phyloP scores from a whole-genome alignment of 1,140 invertebrate species.

The Drosophila ercepeae region DNA sequence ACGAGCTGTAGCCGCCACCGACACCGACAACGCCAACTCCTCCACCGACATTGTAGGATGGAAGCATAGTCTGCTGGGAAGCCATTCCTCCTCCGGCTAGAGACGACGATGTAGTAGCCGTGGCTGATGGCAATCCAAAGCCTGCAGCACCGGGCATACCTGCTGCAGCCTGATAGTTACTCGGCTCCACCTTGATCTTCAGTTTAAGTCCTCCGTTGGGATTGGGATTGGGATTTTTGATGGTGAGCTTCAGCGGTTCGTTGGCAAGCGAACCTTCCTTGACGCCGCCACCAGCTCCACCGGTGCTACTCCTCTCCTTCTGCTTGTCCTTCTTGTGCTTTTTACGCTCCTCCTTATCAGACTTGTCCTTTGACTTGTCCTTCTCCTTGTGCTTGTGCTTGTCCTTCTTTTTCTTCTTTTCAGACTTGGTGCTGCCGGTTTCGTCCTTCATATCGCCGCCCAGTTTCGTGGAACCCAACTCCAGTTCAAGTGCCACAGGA shows the following conservation, averaged over 20 bases:
- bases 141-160: slow-evolving; percentile 37
- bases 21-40: neutral
- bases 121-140: slow-evolving; percentile 23
- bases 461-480: slow-evolving; percentile 45
- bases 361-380: slow-evolving; percentile 86
- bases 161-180: slow-evolving; percentile 49
- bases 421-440: slow-evolving; percentile 41
- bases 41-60: slow-evolving; percentile 3
- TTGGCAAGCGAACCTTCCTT: slow-evolving; percentile 69
- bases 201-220: slow-evolving; percentile 84
- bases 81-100: neutral
- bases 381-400: slow-evolving; percentile 88
- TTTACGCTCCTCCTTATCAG: slow-evolving; percentile 85
- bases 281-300: slow-evolving; percentile 55
- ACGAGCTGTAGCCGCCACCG: slow-evolving; percentile 35
- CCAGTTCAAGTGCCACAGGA: slow-evolving; percentile 39
- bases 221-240: slow-evolving; percentile 55
- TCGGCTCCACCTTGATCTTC: slow-evolving; percentile 85
- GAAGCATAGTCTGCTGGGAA: slow-evolving; percentile 41
- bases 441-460: slow-evolving; percentile 81
- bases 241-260: slow-evolving; percentile 64
- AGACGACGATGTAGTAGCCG: neutral
- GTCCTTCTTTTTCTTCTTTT: slow-evolving; percentile 88
- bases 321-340: slow-evolving; percentile 88
- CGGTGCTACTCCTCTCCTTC: slow-evolving; percentile 84